Percentiles rank a stretch among this genome's conserved stretches.
Conservation (phyloP, 2,113 vertebrate species). For the Mastomys coucha region DNA sequence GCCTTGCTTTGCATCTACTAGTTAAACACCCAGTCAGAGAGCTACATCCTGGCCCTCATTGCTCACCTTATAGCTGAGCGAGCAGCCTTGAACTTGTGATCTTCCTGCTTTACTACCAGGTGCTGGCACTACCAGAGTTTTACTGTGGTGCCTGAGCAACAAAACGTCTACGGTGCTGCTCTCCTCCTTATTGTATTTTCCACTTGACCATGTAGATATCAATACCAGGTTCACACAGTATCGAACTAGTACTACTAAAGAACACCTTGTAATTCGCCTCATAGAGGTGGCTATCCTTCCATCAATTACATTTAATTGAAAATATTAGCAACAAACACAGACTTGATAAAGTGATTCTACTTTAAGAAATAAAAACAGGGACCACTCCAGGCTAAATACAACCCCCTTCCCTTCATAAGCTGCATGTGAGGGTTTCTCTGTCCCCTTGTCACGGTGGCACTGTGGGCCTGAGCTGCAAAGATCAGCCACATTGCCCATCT, state of each 20-base stretch:
- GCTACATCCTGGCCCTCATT: rapidly evolving
- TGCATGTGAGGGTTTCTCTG: neutral
- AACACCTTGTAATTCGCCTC: constrained; percentile 1
- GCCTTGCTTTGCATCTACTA: neutral
- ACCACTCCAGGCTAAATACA: neutral
- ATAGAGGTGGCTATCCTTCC: neutral
- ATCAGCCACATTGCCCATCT: neutral
- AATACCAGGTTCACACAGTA: neutral
- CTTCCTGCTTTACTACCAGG: neutral
- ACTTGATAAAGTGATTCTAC: neutral
- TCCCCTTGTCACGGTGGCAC: neutral
- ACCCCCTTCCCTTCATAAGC: neutral
- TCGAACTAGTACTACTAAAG: neutral
- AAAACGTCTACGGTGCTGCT: neutral
- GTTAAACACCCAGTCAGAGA: neutral
- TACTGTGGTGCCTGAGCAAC: neutral
- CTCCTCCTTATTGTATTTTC: neutral
- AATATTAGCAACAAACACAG: neutral
- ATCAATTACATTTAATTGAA: neutral
- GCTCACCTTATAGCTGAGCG: neutral
- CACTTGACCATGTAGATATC: neutral
- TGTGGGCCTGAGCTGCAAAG: neutral
- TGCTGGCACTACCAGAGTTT: neutral
- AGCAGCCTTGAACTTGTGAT: neutral
- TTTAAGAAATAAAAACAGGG: neutral